Percentiles rank a stretch among this genome's conserved stretches.
These are phyloP conservation scores for Buceros bicornis DNA, from an alignment of 2,797 vertebrate genomes.

Conservation along the genomic window DNA sequence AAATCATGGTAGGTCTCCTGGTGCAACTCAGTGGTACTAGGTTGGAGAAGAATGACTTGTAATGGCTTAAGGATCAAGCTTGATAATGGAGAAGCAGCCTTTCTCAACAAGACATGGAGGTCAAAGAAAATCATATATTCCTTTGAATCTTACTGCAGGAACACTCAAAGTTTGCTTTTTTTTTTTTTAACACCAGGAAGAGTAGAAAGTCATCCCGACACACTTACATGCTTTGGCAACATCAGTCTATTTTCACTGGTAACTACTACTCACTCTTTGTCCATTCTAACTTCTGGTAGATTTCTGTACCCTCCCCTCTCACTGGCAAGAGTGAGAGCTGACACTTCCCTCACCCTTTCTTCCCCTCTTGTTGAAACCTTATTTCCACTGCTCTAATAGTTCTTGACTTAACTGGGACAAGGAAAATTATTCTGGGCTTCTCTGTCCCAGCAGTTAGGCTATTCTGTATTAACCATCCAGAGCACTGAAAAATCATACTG, in stretches of 20 bases:
- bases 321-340: constrained; percentile 32
- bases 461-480: constrained; percentile 45
- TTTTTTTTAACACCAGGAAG: background rate
- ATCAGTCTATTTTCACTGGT: background rate
- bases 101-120: background rate
- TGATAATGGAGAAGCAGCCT: background rate
- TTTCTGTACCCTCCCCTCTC: background rate
- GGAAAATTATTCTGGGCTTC: constrained; percentile 68
- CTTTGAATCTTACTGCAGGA: background rate
- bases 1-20: background rate
- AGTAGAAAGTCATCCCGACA: background rate
- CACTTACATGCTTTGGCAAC: background rate
- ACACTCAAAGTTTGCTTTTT: background rate
- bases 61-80: background rate
- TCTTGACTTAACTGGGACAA: constrained; percentile 77
- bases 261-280: background rate
- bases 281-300: background rate
- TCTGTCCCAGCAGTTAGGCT: constrained; percentile 42
- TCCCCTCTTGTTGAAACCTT: constrained; percentile 35
- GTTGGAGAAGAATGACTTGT: background rate
- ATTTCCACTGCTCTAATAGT: constrained; percentile 63
- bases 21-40: accelerated
- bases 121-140: background rate
- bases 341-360: background rate
- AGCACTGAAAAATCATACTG: background rate